Conservation (phyloP, 2,113 vertebrate species). For the Eclectus roratus region DNA sequence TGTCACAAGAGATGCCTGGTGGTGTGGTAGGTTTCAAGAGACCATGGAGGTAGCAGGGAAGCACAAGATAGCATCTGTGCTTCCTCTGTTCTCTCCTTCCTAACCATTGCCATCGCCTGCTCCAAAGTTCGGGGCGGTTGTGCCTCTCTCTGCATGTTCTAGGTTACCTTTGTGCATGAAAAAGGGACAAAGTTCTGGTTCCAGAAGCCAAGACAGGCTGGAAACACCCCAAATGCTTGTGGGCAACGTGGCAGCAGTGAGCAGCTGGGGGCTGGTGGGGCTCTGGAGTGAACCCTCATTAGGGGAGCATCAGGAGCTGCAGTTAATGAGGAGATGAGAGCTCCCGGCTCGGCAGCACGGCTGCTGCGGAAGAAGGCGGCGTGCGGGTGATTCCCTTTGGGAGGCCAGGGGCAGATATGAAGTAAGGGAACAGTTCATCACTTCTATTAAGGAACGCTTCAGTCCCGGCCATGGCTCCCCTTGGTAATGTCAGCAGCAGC, state of each 20-base stretch:
- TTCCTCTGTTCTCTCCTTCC: not conserved
- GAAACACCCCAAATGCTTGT: not conserved
- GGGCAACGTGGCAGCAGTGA: not conserved
- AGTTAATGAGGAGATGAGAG: constrained; percentile 15
- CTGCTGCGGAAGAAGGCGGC: not conserved
- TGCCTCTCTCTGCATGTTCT: fast-evolving
- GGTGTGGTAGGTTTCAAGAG: not conserved
- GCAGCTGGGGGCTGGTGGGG: not conserved
- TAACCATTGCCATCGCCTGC: not conserved
- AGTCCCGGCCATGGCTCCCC: not conserved
- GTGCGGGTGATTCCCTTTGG: not conserved
- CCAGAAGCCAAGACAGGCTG: not conserved
- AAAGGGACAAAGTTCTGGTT: not conserved
- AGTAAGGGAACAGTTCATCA: not conserved
- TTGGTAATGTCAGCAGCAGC: not conserved
- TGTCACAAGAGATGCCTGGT: not conserved
- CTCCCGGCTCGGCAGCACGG: fast-evolving
- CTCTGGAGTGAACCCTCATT: not conserved
- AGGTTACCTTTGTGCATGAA: not conserved
- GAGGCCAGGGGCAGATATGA: not conserved
- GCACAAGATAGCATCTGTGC: fast-evolving
- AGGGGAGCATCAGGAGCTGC: not conserved
- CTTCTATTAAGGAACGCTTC: not conserved
- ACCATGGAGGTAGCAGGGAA: not conserved
- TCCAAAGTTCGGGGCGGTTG: not conserved